Evolutionary conservation across 92 coral and sea anemone species (phyloP).

Genomic region (Palythoa heliodiscus): DNA sequence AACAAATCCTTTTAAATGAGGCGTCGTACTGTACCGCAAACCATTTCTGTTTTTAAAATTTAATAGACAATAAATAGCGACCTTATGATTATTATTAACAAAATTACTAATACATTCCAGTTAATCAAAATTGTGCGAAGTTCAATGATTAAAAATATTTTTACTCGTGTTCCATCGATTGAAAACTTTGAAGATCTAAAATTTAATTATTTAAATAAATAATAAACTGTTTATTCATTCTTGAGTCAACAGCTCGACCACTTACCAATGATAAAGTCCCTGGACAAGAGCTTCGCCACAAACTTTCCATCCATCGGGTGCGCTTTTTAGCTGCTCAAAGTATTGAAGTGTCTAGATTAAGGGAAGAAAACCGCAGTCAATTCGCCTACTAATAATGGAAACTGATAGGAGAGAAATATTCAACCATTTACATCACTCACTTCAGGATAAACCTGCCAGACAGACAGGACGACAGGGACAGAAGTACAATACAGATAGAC

Average conservation of each 20-base stretch:
- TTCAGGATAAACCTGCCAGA: background rate
- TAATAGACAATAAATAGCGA: too few species aligned
- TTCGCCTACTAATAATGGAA: background rate
- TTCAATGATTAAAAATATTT: too few species aligned
- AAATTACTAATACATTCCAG: too few species aligned
- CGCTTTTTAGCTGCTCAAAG: constrained; percentile 89
- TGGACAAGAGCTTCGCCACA: constrained; percentile 86
- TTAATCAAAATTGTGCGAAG: too few species aligned
- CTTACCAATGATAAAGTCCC: constrained; percentile 69
- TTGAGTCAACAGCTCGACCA: background rate
- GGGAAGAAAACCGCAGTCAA: background rate
- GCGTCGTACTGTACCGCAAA: too few species aligned
- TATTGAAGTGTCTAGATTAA: constrained; percentile 78
- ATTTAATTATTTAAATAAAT: background rate
- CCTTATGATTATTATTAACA: too few species aligned
- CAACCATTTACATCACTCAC: background rate
- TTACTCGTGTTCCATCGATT: background rate
- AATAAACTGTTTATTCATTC: background rate
- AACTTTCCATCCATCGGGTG: constrained; percentile 92
- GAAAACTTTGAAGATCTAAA: background rate
- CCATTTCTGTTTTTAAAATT: too few species aligned
- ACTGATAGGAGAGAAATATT: background rate
- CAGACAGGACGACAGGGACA: background rate
- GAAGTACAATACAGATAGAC: background rate
- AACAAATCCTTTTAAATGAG: too few species aligned